phyloP scores from a whole-genome alignment of 1,140 invertebrate genomes.

The Pachyrhynchus sulphureomaculatus region DNA sequence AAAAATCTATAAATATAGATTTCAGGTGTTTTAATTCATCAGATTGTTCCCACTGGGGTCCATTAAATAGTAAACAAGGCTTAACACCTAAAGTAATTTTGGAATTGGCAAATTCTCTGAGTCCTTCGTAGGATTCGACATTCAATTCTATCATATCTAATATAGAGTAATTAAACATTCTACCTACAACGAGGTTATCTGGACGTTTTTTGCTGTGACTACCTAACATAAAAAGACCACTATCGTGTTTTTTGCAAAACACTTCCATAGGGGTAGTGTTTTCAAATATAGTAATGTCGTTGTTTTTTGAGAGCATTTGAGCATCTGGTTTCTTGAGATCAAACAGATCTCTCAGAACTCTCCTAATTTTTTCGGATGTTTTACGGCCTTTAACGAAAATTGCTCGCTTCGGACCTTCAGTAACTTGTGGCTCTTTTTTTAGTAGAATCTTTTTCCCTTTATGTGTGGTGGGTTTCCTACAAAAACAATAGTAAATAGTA shows the following conservation, averaged over 20 bases:
- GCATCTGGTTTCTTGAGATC: constrained; percentile 84
- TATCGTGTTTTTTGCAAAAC: constrained; percentile 83
- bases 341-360: constrained; percentile 86
- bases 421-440: constrained; percentile 80
- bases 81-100: constrained; percentile 69
- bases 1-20: constrained; percentile 91
- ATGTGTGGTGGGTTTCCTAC: constrained; percentile 84
- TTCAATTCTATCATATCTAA: constrained; percentile 97
- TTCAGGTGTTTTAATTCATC: constrained; percentile 81
- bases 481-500: constrained; percentile 41
- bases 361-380: constrained; percentile 72
- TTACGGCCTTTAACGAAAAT: constrained; percentile 86
- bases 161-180: constrained; percentile 86
- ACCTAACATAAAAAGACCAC: constrained; percentile 86
- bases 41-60: constrained; percentile 85
- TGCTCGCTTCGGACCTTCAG: constrained; percentile 85
- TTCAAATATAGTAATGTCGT: constrained; percentile 86
- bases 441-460: constrained; percentile 83
- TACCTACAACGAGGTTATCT: constrained; percentile 86
- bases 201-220: constrained; percentile 94
- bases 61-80: constrained; percentile 91
- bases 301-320: constrained; percentile 74
- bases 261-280: constrained; percentile 79
- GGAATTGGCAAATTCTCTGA: constrained; percentile 43
- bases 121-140: constrained; percentile 71